Base-by-base conservation (phyloP, 2,113 vertebrate genomes). In the Callionymus lyra region DNA sequence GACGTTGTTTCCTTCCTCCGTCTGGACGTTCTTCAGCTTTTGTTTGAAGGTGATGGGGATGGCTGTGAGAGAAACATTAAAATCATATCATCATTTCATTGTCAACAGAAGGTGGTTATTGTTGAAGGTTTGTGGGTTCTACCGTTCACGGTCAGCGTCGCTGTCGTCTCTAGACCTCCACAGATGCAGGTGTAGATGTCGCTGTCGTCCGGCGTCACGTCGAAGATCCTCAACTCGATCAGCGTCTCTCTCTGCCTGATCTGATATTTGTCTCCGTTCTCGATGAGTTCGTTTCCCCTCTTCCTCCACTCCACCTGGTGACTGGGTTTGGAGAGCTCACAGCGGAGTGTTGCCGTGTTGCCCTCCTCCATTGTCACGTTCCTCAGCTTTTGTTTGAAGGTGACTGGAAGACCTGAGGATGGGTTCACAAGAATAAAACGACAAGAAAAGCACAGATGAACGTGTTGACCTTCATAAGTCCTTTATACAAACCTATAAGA, bases 381-480 rank as follows among this genome's bases (percentile, higher is more conserved):
- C 76, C 82, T 88, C 44, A 94, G 70, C 53, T 90, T 90, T 48
- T 81, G 80, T 56, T 88, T 91, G 78, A 94, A 91, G 14, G 34
- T 82, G 6, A 86, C 54, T 14, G 84, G 83, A 31, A 88, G 67
- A 47, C 74, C 91, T 94, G 67, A 3, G 53, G 74, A 70, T 27
- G 21, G 8, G n/a, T n/a, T n/a, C n/a, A n/a, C n/a, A n/a, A n/a
- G n/a, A n/a, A n/a, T n/a, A n/a, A n/a, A n/a, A n/a, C n/a, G n/a
- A n/a, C n/a, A n/a, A n/a, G n/a, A n/a, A n/a, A n/a, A n/a, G n/a
- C n/a, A n/a, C n/a, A n/a, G n/a, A n/a, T n/a, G n/a, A n/a, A n/a
- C n/a, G n/a, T n/a, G n/a, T n/a, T n/a, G n/a, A n/a, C n/a, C n/a
- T n/a, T n/a, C n/a, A n/a, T n/a, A n/a, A n/a, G n/a, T n/a, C n/a